Conservation (phyloP, 2,797 vertebrate species). For the Rhyacichthys aspro region DNA sequence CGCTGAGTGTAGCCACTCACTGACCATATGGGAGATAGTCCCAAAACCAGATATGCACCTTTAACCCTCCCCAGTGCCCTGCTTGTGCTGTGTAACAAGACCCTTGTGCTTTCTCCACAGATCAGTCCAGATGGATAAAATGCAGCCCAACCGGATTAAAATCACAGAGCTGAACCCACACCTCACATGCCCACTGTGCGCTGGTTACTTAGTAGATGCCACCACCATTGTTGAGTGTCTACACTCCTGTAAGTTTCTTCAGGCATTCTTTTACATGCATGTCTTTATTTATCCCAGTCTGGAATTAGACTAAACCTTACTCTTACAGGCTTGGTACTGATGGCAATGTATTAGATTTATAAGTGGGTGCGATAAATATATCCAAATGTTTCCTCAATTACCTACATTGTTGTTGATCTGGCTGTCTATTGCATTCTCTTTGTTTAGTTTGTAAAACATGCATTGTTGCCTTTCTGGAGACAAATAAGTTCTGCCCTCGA, state of each 20-base stretch:
- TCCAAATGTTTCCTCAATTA: too few species aligned
- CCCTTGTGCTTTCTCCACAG: conserved; percentile 50
- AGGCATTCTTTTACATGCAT: conserved; percentile 9
- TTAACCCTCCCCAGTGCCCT: background rate
- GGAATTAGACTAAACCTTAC: background rate
- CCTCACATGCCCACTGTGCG: conserved; percentile 92
- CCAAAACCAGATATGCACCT: conserved; percentile 1
- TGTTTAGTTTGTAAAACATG: conserved; percentile 92
- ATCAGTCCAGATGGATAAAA: conserved; percentile 82
- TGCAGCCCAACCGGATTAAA: conserved; percentile 92
- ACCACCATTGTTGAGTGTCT: conserved; percentile 94
- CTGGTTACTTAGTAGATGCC: conserved; percentile 93
- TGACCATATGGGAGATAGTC: conserved; percentile 15
- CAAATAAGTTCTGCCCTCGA: conserved; percentile 95
- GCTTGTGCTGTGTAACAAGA: background rate
- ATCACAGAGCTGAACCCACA: conserved; percentile 94
- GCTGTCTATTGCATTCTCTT: background rate
- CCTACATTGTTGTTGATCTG: too few species aligned
- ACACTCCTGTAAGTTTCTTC: conserved; percentile 90
- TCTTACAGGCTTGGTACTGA: background rate
- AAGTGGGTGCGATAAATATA: background rate
- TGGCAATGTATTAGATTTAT: too few species aligned
- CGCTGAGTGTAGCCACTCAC: conserved; percentile 15
- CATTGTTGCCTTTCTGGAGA: conserved; percentile 94
- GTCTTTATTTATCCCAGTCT: background rate